Conservation (phyloP, 2,888 invertebrate genomes). For the Scelioninae gen. 2 region DNA sequence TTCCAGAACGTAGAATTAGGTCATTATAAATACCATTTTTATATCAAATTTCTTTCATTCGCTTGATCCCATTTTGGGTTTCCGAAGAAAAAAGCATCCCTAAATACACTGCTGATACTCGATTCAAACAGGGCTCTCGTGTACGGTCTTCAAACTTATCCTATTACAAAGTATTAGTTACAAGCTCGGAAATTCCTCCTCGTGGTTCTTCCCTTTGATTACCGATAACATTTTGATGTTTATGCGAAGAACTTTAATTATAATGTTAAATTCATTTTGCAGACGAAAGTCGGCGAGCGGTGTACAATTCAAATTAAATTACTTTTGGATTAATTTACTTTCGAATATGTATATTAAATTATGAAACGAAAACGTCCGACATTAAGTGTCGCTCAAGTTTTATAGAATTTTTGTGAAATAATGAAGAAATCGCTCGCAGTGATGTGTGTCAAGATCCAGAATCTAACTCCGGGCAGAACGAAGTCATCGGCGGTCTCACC, state of each 20-base stretch:
- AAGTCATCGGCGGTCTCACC: conserved; percentile 1
- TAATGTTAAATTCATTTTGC: conserved; percentile 29
- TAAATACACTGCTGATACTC: conserved; percentile 8
- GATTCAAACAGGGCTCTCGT: conserved; percentile 18
- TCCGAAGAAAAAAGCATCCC: conserved; percentile 4
- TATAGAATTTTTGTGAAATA: conserved; percentile 25
- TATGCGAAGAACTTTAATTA: conserved; percentile 33
- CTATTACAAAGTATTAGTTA: conserved; percentile 48
- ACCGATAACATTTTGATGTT: conserved; percentile 32
- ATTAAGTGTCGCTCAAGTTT: conserved; percentile 11
- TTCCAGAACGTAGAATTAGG: conserved; percentile 33
- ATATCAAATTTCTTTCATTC: conserved; percentile 25
- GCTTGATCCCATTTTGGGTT: conserved; percentile 30
- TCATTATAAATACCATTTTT: conserved; percentile 38
- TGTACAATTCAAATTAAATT: too few species aligned
- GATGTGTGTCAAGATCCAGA: conserved; percentile 14
- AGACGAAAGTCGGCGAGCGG: neutral
- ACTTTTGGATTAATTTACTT: conserved; percentile 24
- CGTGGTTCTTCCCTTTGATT: conserved; percentile 39
- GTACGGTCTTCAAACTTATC: conserved; percentile 40
- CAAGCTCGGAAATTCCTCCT: conserved; percentile 38
- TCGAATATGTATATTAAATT: neutral
- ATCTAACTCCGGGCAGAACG: conserved; percentile 14
- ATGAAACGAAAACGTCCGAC: conserved; percentile 1
- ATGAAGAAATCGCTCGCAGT: conserved; percentile 17